phyloP scores from a whole-genome alignment of 1,140 invertebrate species.

The Kradibia gibbosae region DNA sequence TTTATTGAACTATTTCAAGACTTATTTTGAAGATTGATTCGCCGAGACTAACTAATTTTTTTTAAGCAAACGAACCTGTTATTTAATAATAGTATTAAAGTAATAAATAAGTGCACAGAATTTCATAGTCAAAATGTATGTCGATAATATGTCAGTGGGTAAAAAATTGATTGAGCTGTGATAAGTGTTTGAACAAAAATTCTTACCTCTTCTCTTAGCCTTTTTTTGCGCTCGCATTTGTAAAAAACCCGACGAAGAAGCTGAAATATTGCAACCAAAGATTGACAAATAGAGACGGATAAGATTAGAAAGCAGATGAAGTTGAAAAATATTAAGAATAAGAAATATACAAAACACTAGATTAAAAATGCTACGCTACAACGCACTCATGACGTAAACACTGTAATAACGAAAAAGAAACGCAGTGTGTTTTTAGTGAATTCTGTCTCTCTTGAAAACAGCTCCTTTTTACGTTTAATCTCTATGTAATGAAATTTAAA shows the following conservation, averaged over 20 bases:
- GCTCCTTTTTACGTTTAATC: background rate
- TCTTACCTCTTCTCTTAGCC: constrained; percentile 39
- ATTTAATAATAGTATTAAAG: constrained; percentile 8
- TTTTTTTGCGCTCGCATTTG: background rate
- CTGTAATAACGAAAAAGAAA: constrained; percentile 19
- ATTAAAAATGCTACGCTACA: constrained; percentile 19
- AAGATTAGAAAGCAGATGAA: constrained; percentile 31
- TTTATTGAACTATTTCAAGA: background rate
- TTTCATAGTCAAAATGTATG: constrained; percentile 16
- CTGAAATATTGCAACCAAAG: constrained; percentile 52
- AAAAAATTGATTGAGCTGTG: constrained; percentile 44
- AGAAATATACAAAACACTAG: background rate
- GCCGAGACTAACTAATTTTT: background rate
- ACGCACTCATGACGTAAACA: constrained; percentile 20
- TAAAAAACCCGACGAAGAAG: constrained; percentile 35
- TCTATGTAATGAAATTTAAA: background rate
- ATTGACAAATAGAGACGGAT: constrained; percentile 31
- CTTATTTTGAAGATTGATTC: constrained; percentile 13
- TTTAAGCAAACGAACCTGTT: constrained; percentile 1
- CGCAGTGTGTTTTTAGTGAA: constrained; percentile 11
- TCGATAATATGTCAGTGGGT: constrained; percentile 17
- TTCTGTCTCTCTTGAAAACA: background rate
- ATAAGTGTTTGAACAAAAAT: constrained; percentile 43
- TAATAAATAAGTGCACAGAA: constrained; percentile 31
- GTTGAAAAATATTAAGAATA: constrained; percentile 19